These are phyloP conservation scores for Melanotaenia nigrans DNA, from an alignment of 2,797 vertebrate species.

Conservation along the genomic window DNA sequence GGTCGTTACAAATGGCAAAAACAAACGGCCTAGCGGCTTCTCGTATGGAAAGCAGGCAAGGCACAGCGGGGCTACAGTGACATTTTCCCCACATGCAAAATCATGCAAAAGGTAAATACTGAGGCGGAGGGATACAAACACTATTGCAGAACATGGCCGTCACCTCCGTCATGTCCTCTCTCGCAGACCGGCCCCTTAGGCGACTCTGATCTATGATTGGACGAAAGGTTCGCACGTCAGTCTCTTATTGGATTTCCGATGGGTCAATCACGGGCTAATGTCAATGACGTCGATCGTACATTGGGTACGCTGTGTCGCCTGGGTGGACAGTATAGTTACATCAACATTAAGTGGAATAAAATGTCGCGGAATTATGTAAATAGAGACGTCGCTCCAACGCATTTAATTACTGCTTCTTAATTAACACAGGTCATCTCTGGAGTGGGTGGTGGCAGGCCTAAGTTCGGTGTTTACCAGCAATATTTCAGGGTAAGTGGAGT, in stretches of 20 bases:
- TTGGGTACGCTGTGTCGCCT: constrained; percentile 75
- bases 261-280: constrained; percentile 65
- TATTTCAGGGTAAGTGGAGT: constrained; percentile 83
- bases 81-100: constrained; percentile 84
- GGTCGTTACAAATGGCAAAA: constrained; percentile 32
- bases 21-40: constrained; percentile 65
- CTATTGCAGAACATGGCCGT: constrained; percentile 82
- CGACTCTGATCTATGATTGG: constrained; percentile 61
- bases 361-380: constrained; percentile 70
- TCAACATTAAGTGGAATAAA: constrained; percentile 80
- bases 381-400: constrained; percentile 48
- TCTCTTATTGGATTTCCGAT: constrained; percentile 56
- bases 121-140: constrained; percentile 83
- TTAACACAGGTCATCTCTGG: constrained; percentile 31
- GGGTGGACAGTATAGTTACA: constrained; percentile 82
- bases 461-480: constrained; percentile 69
- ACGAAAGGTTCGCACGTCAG: constrained; percentile 18
- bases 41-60: constrained; percentile 64
- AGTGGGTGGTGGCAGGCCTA: constrained; percentile 35
- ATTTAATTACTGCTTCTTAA: constrained; percentile 45
- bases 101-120: constrained; percentile 85
- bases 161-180: constrained; percentile 84
- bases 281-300: constrained; percentile 76
- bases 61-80: constrained; percentile 71
- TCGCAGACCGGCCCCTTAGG: constrained; percentile 39